Evolutionary conservation across 2,797 vertebrate genomes (phyloP).

Genomic region (Semotilus atromaculatus): DNA sequence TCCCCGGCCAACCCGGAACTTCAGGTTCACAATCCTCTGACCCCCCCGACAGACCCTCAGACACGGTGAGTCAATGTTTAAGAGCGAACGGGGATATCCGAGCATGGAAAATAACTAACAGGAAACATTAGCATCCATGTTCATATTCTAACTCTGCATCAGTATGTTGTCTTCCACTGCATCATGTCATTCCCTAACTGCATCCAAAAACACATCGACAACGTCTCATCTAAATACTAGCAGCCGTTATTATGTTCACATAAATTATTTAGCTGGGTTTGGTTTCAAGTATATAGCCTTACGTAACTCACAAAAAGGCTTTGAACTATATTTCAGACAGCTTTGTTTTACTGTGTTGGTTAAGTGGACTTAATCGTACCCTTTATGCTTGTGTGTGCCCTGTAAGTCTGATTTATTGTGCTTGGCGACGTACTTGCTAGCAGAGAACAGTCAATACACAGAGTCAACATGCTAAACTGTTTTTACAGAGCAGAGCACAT

Average conservation of each 20-base stretch:
- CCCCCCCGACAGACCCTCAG: slow-evolving; percentile 85
- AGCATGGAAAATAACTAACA: slow-evolving; percentile 25
- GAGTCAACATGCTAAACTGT: neutral
- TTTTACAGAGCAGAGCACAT: neutral
- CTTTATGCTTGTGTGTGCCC: slow-evolving; percentile 1
- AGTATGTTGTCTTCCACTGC: slow-evolving; percentile 33
- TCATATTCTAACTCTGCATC: slow-evolving; percentile 42
- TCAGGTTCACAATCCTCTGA: slow-evolving; percentile 73
- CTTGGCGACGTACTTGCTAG: neutral
- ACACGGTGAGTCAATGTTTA: slow-evolving; percentile 85
- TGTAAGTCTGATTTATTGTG: slow-evolving; percentile 9
- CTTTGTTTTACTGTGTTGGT: slow-evolving; percentile 9
- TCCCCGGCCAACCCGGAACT: slow-evolving; percentile 80
- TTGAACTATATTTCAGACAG: neutral
- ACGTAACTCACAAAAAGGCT: slow-evolving; percentile 5
- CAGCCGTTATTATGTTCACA: neutral
- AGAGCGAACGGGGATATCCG: neutral
- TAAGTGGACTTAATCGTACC: neutral
- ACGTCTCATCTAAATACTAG: slow-evolving; percentile 28
- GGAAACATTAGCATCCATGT: slow-evolving; percentile 7
- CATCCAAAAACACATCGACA: slow-evolving; percentile 33
- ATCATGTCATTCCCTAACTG: slow-evolving; percentile 52
- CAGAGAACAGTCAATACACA: neutral
- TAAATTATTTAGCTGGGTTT: neutral
- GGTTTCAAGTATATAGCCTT: neutral